A percentile compares a stretch with the other conserved stretches of the same genome.
Evolutionary conservation across 2,888 invertebrate genomes (phyloP).

Genomic region (Eristalinus aeneus): DNA sequence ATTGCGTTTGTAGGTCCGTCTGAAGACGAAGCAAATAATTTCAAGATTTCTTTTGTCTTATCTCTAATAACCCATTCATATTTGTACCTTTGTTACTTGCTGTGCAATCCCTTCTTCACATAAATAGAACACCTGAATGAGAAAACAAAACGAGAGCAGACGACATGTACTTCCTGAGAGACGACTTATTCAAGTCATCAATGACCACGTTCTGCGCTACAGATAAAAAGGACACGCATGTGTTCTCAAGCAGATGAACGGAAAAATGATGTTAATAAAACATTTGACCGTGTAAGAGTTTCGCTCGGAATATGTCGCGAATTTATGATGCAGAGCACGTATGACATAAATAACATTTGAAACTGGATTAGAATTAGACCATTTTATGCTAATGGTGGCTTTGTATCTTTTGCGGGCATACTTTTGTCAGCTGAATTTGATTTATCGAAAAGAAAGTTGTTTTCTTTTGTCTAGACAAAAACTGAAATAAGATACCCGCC

Average conservation of each 20-base stretch:
- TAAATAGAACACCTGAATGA: not conserved
- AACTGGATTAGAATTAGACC: not conserved
- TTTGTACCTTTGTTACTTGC: not conserved
- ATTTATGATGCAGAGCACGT: not conserved
- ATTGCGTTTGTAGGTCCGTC: conserved; percentile 9
- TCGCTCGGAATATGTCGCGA: not conserved
- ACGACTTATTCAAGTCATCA: not conserved
- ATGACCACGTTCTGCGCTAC: not conserved
- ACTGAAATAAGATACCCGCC: not conserved
- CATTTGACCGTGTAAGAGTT: not conserved
- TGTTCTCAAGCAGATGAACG: not conserved
- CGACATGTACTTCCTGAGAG: not conserved
- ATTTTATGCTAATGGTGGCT: not conserved
- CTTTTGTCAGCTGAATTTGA: not conserved
- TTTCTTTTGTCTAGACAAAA: not conserved
- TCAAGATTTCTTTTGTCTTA: conserved; percentile 12
- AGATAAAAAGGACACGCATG: not conserved
- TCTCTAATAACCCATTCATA: conserved; percentile 1
- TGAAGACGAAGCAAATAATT: conserved; percentile 10
- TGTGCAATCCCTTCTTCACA: not conserved
- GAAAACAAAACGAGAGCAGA: not conserved
- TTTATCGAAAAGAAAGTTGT: not conserved
- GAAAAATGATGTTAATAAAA: not conserved
- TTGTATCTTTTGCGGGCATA: not conserved
- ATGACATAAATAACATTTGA: not conserved